Base-by-base conservation (phyloP, 2,888 invertebrate genomes). In the Acleris emargana region DNA sequence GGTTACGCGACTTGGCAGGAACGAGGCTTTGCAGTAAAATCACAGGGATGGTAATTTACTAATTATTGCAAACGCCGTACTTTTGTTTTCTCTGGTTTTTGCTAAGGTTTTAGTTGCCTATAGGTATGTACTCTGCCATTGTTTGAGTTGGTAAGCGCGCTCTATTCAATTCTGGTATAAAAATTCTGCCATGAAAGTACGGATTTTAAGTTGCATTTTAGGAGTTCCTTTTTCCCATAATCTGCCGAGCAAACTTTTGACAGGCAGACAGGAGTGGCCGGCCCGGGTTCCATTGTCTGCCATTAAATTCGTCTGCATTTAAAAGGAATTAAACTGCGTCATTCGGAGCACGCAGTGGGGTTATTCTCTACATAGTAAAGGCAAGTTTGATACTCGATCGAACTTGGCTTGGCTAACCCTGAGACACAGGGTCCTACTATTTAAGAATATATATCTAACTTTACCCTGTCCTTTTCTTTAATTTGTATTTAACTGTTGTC, bases 271-370 rank as follows among this genome's bases (percentile, higher is more conserved):
- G 43, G 25, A 51, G 59, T 54, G 59, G 43, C 64, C 53, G 50
- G 28, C 58, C 28, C 59, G 18, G 53, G 60, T 32, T 51, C 51
- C 52, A 66, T 59, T 63, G 63, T 68, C 57, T 53, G 64, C 28
- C 50, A 57, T 66, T 52, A 62, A 68, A 38, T 64, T 64, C 53
- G 67, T 68, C 69, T 68, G 67, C 74, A 71, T 70, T 71, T 68
- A 62, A 72, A 70, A 58, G 67, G 61, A 69, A 69, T 67, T 67
- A 61, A 70, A 69, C 71, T 75, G 69, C 74, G 74, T 76, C 75
- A 72, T 73, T 72, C 62, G 32, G 68, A 72, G 72, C 71, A 75
- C 71, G 76, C 74, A 13, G 38, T 32, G 38, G 38, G 38, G 38
- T 4, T 38, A 38, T 38, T 38, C 38, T 38, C 4, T 13, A 38